Conservation (phyloP, 2,888 invertebrate genomes). For the Alloscopus bannaensis region DNA sequence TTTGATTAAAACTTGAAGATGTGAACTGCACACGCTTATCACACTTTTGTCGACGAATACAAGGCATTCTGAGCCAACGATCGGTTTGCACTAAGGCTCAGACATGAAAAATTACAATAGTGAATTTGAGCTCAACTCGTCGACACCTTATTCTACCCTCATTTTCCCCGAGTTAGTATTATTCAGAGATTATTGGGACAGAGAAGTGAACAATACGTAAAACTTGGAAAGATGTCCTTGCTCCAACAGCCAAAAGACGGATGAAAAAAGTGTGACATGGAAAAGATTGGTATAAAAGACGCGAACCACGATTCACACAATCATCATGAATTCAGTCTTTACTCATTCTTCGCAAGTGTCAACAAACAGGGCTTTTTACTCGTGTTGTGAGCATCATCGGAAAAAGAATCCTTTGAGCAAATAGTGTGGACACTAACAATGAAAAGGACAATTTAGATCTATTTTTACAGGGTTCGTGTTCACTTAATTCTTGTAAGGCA, state of each 20-base stretch:
- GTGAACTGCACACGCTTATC: no score
- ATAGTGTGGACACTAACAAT: conserved; percentile 19
- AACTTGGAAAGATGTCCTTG: conserved; percentile 47
- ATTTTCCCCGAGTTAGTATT: no score
- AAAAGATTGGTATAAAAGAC: conserved; percentile 12
- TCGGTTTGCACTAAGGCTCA: no score
- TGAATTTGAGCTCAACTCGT: no score
- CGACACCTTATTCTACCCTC: no score
- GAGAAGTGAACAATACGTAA: conserved; percentile 43
- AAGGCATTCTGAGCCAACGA: no score
- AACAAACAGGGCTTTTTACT: conserved; percentile 48
- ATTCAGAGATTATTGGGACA: neutral
- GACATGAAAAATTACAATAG: no score
- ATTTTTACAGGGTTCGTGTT: neutral
- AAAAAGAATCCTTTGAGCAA: conserved; percentile 55
- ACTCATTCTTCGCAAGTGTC: conserved; percentile 41
- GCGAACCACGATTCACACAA: conserved; percentile 28
- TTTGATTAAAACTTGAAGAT: no score
- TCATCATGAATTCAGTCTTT: conserved; percentile 11
- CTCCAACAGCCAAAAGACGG: neutral
- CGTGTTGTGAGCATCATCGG: conserved; percentile 9
- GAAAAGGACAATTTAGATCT: conserved; percentile 28
- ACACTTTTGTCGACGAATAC: no score
- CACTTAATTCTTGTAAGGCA: neutral
- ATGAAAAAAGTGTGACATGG: conserved; percentile 2